These are phyloP conservation scores for Pelosia muscerda DNA, from an alignment of 2,888 invertebrate species.

Conservation along the genomic window DNA sequence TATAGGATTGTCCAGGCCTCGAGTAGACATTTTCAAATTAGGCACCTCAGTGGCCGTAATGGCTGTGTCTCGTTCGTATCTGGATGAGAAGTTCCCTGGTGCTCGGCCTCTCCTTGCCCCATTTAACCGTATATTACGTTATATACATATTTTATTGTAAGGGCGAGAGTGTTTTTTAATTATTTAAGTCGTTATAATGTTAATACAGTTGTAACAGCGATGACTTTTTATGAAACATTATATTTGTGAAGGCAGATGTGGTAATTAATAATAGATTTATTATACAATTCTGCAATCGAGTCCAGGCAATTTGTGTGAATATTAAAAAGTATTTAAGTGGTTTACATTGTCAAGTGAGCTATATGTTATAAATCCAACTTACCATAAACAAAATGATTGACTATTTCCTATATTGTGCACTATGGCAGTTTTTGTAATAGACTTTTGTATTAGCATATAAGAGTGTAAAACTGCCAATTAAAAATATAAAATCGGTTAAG, in stretches of 20 bases:
- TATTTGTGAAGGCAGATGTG: conserved; percentile 24
- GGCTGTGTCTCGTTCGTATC: conserved; percentile 9
- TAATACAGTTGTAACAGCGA: conserved; percentile 16
- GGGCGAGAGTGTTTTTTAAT: conserved; percentile 25
- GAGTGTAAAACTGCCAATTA: conserved; percentile 42
- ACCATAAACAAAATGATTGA: not conserved
- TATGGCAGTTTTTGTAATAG: conserved; percentile 31
- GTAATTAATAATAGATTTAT: conserved; percentile 13
- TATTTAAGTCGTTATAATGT: conserved; percentile 25
- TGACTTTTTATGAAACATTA: conserved; percentile 21
- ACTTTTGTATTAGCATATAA: conserved; percentile 42
- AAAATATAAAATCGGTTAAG: not conserved
- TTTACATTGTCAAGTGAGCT: not conserved
- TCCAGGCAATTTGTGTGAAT: conserved; percentile 13
- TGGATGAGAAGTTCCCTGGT: conserved; percentile 23
- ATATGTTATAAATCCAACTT: not conserved
- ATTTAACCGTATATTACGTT: conserved; percentile 18
- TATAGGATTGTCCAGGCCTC: not conserved
- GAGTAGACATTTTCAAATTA: not conserved
- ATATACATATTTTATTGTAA: conserved; percentile 23
- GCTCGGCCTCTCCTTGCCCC: conserved; percentile 36
- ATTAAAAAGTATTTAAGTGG: conserved; percentile 9
- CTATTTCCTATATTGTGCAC: not conserved
- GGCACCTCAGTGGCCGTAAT: not conserved
- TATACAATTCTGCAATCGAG: not conserved